phyloP scores from a whole-genome alignment of 2,888 invertebrate species.

The Neuroscelio doddi region DNA sequence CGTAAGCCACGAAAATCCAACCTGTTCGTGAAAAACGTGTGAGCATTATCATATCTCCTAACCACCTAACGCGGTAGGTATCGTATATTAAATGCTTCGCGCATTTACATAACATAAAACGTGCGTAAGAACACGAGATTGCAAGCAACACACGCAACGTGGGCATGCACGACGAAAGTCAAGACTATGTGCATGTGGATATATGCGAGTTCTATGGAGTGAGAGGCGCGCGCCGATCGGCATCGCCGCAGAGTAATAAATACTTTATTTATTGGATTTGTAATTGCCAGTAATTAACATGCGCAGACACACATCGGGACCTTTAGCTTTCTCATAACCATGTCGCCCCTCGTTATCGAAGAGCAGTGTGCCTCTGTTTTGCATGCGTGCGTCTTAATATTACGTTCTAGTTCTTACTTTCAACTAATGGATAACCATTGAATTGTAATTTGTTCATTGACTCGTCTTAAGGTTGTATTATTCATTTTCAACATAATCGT shows the following conservation, averaged over 20 bases:
- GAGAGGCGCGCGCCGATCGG: conserved; percentile 1
- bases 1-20: not conserved
- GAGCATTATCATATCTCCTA: conserved; percentile 43
- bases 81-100: conserved; percentile 27
- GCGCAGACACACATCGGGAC: conserved; percentile 53
- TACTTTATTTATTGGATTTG: conserved; percentile 62
- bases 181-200: no score
- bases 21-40: conserved; percentile 36
- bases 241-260: conserved; percentile 51
- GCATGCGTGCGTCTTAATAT: conserved; percentile 59
- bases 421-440: no score
- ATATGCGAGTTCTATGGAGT: no score
- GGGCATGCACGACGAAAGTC: no score
- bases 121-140: no score
- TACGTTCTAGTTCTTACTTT: conserved; percentile 7
- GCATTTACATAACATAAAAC: conserved; percentile 56
- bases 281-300: conserved; percentile 67
- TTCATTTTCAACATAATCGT: no score
- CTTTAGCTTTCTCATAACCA: conserved; percentile 58
- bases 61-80: conserved; percentile 1
- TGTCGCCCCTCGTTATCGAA: conserved; percentile 58
- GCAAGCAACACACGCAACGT: no score
- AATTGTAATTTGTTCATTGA: no score
- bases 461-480: no score
- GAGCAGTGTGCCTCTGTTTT: conserved; percentile 57